phyloP scores from a whole-genome alignment of 1,140 invertebrate genomes.

The Brachionus calyciflorus region DNA sequence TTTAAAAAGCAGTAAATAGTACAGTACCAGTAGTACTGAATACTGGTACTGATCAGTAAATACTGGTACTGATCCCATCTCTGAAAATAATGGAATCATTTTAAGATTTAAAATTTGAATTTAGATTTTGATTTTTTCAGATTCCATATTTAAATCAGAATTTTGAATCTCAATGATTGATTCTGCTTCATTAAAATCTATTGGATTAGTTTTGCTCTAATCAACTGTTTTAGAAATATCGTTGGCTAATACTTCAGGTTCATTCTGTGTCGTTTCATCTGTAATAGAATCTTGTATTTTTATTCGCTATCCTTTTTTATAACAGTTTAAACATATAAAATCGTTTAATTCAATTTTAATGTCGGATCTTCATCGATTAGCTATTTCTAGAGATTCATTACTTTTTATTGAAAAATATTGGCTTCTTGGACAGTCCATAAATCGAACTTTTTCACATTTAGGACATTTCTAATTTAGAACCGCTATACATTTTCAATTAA shows the following conservation, averaged over 20 bases:
- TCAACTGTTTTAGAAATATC: too few species aligned
- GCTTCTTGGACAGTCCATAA: not conserved
- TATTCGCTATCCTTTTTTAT: not conserved
- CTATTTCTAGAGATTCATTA: not conserved
- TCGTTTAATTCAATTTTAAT: not conserved
- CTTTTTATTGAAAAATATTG: not conserved
- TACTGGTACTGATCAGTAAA: too few species aligned
- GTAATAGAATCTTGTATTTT: not conserved
- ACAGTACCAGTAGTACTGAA: too few species aligned
- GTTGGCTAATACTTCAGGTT: too few species aligned
- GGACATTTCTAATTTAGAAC: not conserved
- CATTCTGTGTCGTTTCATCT: too few species aligned
- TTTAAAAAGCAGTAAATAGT: too few species aligned
- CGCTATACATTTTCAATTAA: not conserved
- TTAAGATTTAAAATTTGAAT: not conserved
- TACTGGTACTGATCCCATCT: too few species aligned
- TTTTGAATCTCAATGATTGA: too few species aligned
- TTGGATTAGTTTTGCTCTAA: too few species aligned
- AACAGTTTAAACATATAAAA: not conserved
- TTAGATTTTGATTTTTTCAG: not conserved
- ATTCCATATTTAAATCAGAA: slow-evolving; percentile 51
- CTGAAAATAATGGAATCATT: too few species aligned
- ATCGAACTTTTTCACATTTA: not conserved
- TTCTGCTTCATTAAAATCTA: too few species aligned
- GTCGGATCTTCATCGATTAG: not conserved